A percentile compares a stretch with the other conserved stretches of the same genome.
These are phyloP conservation scores for Phrynocephalus guinanensis DNA, from an alignment of 2,797 vertebrate species.

Conservation along the genomic window DNA sequence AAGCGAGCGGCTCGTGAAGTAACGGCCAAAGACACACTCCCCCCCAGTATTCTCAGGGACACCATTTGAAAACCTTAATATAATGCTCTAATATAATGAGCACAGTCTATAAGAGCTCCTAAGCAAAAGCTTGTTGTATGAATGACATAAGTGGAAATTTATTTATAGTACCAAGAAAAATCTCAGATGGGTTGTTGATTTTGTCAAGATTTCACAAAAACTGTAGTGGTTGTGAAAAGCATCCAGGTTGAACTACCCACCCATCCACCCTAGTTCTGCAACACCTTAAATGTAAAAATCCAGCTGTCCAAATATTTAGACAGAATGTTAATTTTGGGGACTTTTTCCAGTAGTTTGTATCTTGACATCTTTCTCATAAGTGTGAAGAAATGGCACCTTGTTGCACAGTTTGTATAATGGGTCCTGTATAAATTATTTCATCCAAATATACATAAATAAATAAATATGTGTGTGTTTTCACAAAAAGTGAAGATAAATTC, in stretches of 20 bases:
- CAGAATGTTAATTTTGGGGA: neutral
- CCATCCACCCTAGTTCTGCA: neutral
- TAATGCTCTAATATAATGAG: neutral
- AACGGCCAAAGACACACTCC: too few species aligned
- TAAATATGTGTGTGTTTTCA: constrained; percentile 49
- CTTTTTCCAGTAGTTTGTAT: constrained; percentile 69
- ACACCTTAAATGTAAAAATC: neutral
- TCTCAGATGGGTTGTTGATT: constrained; percentile 65
- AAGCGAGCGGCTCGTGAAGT: too few species aligned
- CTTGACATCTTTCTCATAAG: neutral
- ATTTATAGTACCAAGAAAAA: constrained; percentile 74
- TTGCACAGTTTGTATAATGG: constrained; percentile 77
- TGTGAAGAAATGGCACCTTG: constrained; percentile 69
- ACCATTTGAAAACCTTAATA: neutral
- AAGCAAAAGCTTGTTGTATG: constrained; percentile 61
- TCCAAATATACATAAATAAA: constrained; percentile 86
- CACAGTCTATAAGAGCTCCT: constrained; percentile 75
- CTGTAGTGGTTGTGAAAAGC: constrained; percentile 58
- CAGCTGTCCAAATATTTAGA: neutral
- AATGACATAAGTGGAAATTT: constrained; percentile 78
- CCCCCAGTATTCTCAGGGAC: neutral
- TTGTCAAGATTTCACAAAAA: constrained; percentile 61
- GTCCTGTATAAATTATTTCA: constrained; percentile 83
- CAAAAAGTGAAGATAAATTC: constrained; percentile 68
- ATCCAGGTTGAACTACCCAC: constrained; percentile 27